phyloP scores from a whole-genome alignment of 2,888 invertebrate genomes.

The Proisotoma minuta region DNA sequence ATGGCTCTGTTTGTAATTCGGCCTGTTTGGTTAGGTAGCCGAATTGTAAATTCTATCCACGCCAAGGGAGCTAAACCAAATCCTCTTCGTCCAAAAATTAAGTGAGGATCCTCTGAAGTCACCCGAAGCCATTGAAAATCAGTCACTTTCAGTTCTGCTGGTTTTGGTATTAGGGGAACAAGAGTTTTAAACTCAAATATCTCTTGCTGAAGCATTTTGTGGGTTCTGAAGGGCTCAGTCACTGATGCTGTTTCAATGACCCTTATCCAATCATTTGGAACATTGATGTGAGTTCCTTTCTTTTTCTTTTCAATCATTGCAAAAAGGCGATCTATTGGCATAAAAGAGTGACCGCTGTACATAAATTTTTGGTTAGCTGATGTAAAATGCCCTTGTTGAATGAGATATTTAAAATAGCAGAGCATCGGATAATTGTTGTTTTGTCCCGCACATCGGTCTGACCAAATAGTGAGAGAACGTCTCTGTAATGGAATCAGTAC shows the following conservation, averaged over 20 bases:
- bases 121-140: neutral
- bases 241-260: neutral
- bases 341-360: neutral
- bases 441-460: constrained; percentile 7
- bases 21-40: too few species aligned
- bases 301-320: neutral
- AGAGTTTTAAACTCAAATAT: neutral
- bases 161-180: neutral
- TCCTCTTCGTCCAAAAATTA: neutral
- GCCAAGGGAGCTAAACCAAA: too few species aligned
- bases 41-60: too few species aligned
- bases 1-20: too few species aligned
- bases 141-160: neutral
- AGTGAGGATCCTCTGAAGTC: neutral
- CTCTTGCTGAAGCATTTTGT: neutral
- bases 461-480: neutral
- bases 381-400: constrained; percentile 1
- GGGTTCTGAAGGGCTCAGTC: neutral
- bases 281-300: neutral
- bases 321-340: neutral
- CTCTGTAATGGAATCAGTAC: neutral
- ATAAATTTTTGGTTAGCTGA: neutral
- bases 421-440: constrained; percentile 8
- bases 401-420: neutral
- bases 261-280: neutral